Evolutionary conservation across 1,140 invertebrate genomes (phyloP).

Genomic region (Pogonognathellus flavescens): DNA sequence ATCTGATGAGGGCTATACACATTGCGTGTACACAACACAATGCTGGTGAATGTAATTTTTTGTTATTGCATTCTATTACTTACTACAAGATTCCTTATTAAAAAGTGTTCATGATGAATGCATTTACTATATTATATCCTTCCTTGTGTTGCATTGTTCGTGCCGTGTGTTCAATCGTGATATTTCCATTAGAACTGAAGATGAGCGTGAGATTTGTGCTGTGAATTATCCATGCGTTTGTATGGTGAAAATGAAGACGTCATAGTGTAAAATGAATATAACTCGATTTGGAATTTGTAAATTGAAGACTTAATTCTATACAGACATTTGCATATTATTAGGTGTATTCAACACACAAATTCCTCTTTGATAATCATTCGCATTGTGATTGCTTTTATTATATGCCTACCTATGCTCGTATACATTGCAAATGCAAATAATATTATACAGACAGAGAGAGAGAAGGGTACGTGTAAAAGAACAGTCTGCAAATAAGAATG

Average conservation of each 20-base stretch:
- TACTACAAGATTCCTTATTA: not conserved
- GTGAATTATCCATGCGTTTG: not conserved
- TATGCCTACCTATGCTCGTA: not conserved
- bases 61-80: too few relatives aligned
- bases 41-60: too few relatives aligned
- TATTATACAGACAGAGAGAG: too few relatives aligned
- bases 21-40: too few relatives aligned
- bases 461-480: not conserved
- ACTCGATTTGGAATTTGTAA: conserved; percentile 26
- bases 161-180: conserved; percentile 42
- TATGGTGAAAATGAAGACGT: conserved; percentile 4
- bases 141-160: conserved; percentile 6
- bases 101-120: not conserved
- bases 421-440: not conserved
- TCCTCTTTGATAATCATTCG: conserved; percentile 10
- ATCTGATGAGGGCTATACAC: too few relatives aligned
- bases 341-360: not conserved
- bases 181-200: conserved; percentile 1
- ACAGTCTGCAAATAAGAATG: conserved; percentile 24
- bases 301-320: conserved; percentile 19
- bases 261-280: conserved; percentile 9
- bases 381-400: not conserved
- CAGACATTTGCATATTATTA: not conserved
- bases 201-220: conserved; percentile 13
- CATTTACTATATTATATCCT: not conserved